phyloP scores from a whole-genome alignment of 1,140 invertebrate genomes.

The Aphaenogaster ashmeadi region DNA sequence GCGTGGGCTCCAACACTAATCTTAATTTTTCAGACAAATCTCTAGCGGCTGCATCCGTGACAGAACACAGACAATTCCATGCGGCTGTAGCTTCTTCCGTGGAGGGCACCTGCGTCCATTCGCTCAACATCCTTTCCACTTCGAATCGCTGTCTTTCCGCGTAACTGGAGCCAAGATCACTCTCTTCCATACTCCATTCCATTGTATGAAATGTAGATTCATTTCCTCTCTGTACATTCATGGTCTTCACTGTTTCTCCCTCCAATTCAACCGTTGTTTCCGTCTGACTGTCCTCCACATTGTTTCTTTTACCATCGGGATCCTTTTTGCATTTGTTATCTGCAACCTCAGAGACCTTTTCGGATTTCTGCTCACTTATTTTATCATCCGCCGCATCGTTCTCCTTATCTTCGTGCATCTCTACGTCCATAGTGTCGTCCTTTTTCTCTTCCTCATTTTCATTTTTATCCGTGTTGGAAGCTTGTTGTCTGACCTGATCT shows the following conservation, averaged over 20 bases:
- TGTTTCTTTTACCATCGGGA: conserved; percentile 70
- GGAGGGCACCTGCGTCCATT: conserved; percentile 87
- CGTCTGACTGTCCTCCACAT: conserved; percentile 20
- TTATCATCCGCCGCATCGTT: conserved; percentile 77
- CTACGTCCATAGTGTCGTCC: conserved; percentile 88
- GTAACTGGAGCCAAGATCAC: conserved; percentile 62
- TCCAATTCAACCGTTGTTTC: conserved; percentile 87
- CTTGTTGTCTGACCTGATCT: conserved; percentile 93
- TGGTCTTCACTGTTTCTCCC: conserved; percentile 81
- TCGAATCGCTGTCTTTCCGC: conserved; percentile 83
- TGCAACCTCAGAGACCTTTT: conserved; percentile 83
- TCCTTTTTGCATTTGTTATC: conserved; percentile 86
- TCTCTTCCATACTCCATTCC: conserved; percentile 76
- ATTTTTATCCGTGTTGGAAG: conserved; percentile 89
- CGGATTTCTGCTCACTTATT: conserved; percentile 83
- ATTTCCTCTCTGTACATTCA: conserved; percentile 89
- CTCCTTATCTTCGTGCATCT: conserved; percentile 86
- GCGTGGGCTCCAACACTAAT: conserved; percentile 97
- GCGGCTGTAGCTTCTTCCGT: conserved; percentile 86
- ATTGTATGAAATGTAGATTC: conserved; percentile 92
- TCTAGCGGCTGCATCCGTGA: conserved; percentile 92
- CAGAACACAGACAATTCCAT: conserved; percentile 88
- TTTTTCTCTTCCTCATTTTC: conserved; percentile 88
- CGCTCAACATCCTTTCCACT: conserved; percentile 88
- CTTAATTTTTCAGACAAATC: conserved; percentile 98